A percentile compares a stretch with the other conserved stretches of the same genome.
These are phyloP conservation scores for Lycophotia porphyrea DNA, from an alignment of 2,888 invertebrate genomes.

Conservation along the genomic window DNA sequence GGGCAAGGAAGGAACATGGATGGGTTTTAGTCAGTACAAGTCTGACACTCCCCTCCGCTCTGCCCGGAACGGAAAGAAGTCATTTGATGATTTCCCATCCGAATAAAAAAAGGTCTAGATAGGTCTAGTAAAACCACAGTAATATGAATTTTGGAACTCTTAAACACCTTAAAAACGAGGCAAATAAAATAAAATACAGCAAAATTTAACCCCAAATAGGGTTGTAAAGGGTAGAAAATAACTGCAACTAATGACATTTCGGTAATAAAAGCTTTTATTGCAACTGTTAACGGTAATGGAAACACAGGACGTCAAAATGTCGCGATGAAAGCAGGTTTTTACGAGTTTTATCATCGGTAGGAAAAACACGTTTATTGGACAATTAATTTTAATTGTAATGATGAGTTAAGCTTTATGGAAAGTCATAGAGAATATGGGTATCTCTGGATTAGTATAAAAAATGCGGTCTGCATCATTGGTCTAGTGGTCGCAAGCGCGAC, in stretches of 20 bases:
- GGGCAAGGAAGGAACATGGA: no score
- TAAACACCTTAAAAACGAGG: neutral
- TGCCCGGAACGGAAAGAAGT: no score
- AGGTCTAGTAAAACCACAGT: no score
- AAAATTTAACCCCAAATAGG: slow-evolving; percentile 1
- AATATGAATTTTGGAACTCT: neutral
- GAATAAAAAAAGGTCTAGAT: no score
- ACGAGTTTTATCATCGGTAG: slow-evolving; percentile 49
- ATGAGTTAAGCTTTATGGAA: neutral
- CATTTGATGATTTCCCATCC: no score
- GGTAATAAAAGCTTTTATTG: slow-evolving; percentile 66
- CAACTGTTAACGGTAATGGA: slow-evolving; percentile 52
- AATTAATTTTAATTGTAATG: slow-evolving; percentile 55
- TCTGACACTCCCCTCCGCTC: no score
- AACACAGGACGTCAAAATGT: slow-evolving; percentile 40
- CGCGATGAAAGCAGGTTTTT: slow-evolving; percentile 65
- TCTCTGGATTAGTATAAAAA: neutral
- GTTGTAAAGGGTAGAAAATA: slow-evolving; percentile 45
- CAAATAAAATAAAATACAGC: neutral
- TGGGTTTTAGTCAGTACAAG: no score
- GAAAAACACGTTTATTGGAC: slow-evolving; percentile 69
- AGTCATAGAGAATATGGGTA: neutral
- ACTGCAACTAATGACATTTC: slow-evolving; percentile 37
- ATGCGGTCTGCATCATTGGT: no score
- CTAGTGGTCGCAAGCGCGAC: no score